A percentile compares a stretch with the other conserved stretches of the same genome.
Evolutionary conservation across 2,888 invertebrate species (phyloP).

Genomic region (Rhogogaster chlorosoma): DNA sequence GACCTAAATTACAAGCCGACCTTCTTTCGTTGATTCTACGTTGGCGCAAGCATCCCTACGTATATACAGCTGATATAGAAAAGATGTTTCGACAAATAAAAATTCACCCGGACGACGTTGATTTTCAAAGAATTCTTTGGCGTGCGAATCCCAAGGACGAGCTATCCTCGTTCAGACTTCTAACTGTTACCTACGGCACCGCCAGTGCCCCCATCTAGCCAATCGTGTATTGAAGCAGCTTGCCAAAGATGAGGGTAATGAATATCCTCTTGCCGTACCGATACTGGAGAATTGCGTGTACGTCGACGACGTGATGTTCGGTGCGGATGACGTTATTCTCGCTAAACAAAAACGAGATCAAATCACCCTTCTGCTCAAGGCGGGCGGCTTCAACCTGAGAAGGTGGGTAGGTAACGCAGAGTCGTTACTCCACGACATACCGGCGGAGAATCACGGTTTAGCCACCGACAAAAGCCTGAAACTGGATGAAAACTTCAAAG

Average conservation of each 20-base stretch:
- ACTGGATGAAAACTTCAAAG: no score
- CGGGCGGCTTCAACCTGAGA: no score
- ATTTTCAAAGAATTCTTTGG: not conserved
- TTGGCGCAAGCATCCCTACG: not conserved
- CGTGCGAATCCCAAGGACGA: not conserved
- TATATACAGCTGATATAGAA: not conserved
- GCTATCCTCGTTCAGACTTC: not conserved
- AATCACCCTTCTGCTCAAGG: no score
- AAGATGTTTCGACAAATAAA: not conserved
- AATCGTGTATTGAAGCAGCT: conserved; percentile 13
- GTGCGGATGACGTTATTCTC: not conserved
- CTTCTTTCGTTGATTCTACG: not conserved
- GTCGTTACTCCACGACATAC: no score
- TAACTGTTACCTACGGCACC: not conserved
- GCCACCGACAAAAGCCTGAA: no score
- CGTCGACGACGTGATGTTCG: not conserved
- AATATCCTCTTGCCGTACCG: not conserved
- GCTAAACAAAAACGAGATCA: no score
- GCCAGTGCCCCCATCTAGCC: conserved; percentile 22
- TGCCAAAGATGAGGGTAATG: not conserved
- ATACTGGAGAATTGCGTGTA: not conserved
- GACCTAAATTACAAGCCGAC: not conserved
- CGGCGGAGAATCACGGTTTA: no score
- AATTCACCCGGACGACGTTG: not conserved
- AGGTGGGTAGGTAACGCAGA: no score